Evolutionary conservation across 1,140 invertebrate genomes (phyloP), one percentile per base, ranked within the genome.

Genomic region (Drosophila repleta): DNA sequence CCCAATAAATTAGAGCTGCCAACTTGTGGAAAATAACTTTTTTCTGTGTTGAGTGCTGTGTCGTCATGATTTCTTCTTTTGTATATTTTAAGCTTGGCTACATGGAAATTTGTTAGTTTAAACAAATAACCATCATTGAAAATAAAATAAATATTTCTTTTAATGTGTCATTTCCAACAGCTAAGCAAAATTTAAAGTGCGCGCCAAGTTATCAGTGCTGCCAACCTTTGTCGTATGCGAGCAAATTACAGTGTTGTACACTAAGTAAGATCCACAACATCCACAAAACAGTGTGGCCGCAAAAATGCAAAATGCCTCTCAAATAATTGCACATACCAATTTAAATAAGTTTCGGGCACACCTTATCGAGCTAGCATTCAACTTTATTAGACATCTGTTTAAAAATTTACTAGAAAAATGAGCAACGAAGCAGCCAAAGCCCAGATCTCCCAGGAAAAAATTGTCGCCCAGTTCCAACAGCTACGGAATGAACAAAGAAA

Each of bases 401-500:
- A 69, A 72, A 56, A 66, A 64, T 62, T 75, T 53, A 57, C 43
- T 46, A 61, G 48, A 64, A 78, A 55, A 49, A 87, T 87, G 83
- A 87, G 79, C 75, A 83, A 51, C 68, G 83, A 88, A 64, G 48
- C 83, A 48, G 56, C 73, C 11, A 79, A 88, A 52, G 48, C 72
- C 41, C 67, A 69, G 17, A 64, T 48, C 13, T 64, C 64, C 26
- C 79, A 94, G 11, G 97, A 98, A 92, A 96, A 98, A 92, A 95
- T 98, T 77, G 93, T 98, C 72, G 93, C 94, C 51, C 96, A 95
- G 51, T 99, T 99, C 92, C 97, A 99, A 92, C 93, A 94, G 57
- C 92, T 99, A 55, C 93, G 97, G 69, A 95, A 94, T 79, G 97
- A 99, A 90, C 98, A 99, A 92, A 93, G 97, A 78, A 94, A 94